These are phyloP conservation scores for Dallia pectoralis DNA, from an alignment of 2,797 vertebrate genomes.

Conservation along the genomic window DNA sequence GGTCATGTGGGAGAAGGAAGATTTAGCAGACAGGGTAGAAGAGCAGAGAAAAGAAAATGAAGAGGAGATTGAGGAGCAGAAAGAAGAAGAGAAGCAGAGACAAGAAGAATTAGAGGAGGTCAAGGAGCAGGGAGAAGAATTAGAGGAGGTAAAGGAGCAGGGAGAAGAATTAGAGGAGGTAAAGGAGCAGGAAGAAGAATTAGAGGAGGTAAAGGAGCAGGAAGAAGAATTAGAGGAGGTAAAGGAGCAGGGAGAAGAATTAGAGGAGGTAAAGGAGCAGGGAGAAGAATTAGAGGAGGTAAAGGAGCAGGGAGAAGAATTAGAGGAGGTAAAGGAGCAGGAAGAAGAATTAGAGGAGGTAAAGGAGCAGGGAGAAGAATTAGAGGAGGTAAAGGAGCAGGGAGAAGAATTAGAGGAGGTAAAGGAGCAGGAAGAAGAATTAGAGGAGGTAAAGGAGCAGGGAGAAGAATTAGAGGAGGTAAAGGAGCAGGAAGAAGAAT, in stretches of 20 bases:
- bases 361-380: not conserved
- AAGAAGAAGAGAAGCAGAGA: not conserved
- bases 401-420: not conserved
- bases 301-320: not conserved
- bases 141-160: not conserved
- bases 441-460: slow-evolving; percentile 9
- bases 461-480: too few relatives aligned
- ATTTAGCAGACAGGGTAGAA: not conserved
- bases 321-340: slow-evolving; percentile 6
- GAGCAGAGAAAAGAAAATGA: not conserved
- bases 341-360: slow-evolving; percentile 2
- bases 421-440: not conserved
- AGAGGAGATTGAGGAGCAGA: not conserved
- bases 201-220: not conserved
- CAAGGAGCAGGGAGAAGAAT: too few relatives aligned
- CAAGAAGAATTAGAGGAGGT: not conserved
- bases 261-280: not conserved
- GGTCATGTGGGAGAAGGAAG: not conserved
- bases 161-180: not conserved
- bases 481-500: not conserved
- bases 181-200: not conserved
- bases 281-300: not conserved
- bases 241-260: not conserved
- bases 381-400: not conserved
- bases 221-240: not conserved